A percentile compares a stretch with the other conserved stretches of the same genome.
Evolutionary conservation across 2,888 invertebrate species (phyloP).

Genomic region (Cenopis cana): DNA sequence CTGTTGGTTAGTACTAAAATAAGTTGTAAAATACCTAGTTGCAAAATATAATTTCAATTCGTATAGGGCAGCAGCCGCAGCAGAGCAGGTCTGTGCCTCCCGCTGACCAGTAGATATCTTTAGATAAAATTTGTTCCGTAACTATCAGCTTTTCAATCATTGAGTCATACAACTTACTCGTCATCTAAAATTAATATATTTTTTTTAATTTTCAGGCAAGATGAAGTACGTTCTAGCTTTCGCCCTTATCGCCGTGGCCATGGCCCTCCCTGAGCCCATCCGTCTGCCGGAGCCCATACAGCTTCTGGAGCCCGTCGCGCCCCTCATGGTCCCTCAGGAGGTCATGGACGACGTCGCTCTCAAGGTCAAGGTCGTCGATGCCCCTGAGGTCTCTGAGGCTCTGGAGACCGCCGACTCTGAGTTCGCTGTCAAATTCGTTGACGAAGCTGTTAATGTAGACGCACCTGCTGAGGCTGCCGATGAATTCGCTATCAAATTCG

Average conservation of each 20-base stretch:
- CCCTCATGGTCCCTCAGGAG: conserved; percentile 50
- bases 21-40: no score
- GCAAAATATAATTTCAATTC: background rate
- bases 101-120: no score
- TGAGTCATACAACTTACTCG: background rate
- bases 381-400: conserved; percentile 20
- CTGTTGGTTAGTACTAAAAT: no score
- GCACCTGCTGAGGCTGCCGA: background rate
- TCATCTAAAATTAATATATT: background rate
- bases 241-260: conserved; percentile 62
- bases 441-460: background rate
- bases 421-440: conserved; percentile 36
- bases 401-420: conserved; percentile 2
- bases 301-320: conserved; percentile 48
- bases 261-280: conserved; percentile 55
- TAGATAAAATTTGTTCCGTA: background rate
- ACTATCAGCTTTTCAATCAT: background rate
- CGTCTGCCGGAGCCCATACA: conserved; percentile 30
- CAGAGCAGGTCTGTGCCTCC: no score
- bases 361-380: conserved; percentile 30
- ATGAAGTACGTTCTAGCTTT: conserved; percentile 70
- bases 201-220: conserved; percentile 56
- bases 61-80: no score
- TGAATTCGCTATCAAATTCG: conserved; percentile 19
- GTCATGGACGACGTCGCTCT: conserved; percentile 44